Percentiles rank a stretch among this genome's conserved stretches.
phyloP scores from a whole-genome alignment of 1,140 invertebrate species.

The Thereuonema tuberculata region DNA sequence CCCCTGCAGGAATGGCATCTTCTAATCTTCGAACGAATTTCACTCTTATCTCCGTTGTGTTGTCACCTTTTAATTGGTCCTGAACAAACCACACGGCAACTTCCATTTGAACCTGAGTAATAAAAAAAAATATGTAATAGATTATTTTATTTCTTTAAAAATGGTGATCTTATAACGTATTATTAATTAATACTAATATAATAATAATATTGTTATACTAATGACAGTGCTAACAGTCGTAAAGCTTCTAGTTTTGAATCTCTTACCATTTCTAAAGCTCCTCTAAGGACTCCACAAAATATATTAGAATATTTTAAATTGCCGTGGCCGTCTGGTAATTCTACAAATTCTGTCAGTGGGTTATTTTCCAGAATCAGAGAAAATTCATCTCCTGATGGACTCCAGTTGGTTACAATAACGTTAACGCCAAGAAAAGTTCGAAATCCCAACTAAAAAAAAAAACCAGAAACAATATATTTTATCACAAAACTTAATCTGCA shows the following conservation, averaged over 20 bases:
- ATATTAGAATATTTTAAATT: slow-evolving; percentile 89
- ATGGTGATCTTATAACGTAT: no score
- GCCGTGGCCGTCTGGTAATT: slow-evolving; percentile 75
- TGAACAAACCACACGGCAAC: slow-evolving; percentile 53
- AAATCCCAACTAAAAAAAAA: slow-evolving; percentile 45
- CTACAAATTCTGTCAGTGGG: slow-evolving; percentile 96
- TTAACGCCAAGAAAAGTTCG: slow-evolving; percentile 85
- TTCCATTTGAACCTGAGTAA: slow-evolving; percentile 46
- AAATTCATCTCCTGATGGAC: slow-evolving; percentile 86
- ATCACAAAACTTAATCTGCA: no score
- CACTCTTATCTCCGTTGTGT: slow-evolving; percentile 81
- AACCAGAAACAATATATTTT: slow-evolving; percentile 9
- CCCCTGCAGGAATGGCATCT: slow-evolving; percentile 93
- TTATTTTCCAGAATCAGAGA: slow-evolving; percentile 89
- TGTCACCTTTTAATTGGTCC: slow-evolving; percentile 92
- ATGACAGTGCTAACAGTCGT: no score
- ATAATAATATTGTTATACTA: no score
- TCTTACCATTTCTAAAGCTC: slow-evolving; percentile 90
- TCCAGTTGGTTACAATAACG: slow-evolving; percentile 86
- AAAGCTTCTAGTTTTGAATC: no score
- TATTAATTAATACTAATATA: no score
- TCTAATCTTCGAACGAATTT: slow-evolving; percentile 92
- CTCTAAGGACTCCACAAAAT: slow-evolving; percentile 80
- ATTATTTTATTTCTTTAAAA: neutral
- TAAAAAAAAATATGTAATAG: neutral